phyloP scores from a whole-genome alignment of 1,140 invertebrate species.

The Eulimnadia texana region DNA sequence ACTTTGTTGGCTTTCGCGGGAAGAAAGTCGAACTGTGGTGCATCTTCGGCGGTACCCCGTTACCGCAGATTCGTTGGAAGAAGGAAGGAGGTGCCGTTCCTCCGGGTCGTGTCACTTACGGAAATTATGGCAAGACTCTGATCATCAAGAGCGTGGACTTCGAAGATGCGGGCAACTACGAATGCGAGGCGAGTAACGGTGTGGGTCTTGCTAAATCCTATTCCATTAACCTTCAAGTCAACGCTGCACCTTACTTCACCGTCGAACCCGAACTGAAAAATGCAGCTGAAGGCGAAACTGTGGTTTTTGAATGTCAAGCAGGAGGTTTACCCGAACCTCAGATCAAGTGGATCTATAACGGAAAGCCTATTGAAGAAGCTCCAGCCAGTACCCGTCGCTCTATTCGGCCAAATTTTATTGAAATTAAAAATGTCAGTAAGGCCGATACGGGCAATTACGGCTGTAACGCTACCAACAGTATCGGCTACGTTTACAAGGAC shows the following conservation, averaged over 20 bases:
- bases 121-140: constrained; percentile 82
- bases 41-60: constrained; percentile 75
- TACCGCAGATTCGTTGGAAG: constrained; percentile 57
- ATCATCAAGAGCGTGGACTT: constrained; percentile 70
- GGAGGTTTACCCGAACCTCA: constrained; percentile 73
- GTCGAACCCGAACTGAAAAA: constrained; percentile 77
- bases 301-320: constrained; percentile 73
- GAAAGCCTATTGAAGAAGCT: constrained; percentile 64
- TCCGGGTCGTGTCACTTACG: constrained; percentile 55
- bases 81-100: constrained; percentile 50
- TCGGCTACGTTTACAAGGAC: constrained; percentile 96
- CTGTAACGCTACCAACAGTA: constrained; percentile 95
- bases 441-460: constrained; percentile 79
- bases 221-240: constrained; percentile 50
- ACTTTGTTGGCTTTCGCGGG: constrained; percentile 66
- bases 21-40: constrained; percentile 69
- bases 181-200: constrained; percentile 81
- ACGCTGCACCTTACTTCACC: constrained; percentile 81
- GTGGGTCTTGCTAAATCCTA: constrained; percentile 67
- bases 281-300: constrained; percentile 78
- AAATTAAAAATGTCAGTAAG: constrained; percentile 66
- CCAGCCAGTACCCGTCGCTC: constrained; percentile 51
- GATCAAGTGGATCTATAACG: constrained; percentile 95
- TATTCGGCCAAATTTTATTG: constrained; percentile 55
- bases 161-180: constrained; percentile 72